phyloP scores from a whole-genome alignment of 2,113 vertebrate genomes.

The Morphnarchus princeps region DNA sequence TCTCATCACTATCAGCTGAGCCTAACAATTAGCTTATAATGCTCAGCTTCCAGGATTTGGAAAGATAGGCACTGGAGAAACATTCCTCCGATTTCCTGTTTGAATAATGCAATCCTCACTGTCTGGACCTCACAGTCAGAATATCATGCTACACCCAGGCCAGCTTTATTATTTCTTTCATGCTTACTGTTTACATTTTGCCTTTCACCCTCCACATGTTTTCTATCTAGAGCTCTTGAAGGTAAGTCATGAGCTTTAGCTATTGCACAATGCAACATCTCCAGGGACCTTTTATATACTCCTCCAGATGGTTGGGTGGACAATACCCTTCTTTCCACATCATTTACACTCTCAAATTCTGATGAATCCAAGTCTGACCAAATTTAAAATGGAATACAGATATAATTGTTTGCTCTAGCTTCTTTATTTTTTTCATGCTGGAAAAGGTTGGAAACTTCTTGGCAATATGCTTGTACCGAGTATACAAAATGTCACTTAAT shows the following conservation, averaged over 20 bases:
- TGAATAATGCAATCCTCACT: background rate
- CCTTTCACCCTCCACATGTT: constrained; percentile 37
- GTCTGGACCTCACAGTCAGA: background rate
- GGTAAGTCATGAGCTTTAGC: background rate
- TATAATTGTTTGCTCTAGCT: background rate
- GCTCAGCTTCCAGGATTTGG: background rate
- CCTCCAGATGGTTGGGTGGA: background rate
- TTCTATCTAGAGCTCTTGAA: constrained; percentile 7
- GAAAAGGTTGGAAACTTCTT: background rate
- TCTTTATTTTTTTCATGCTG: background rate
- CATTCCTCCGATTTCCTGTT: background rate
- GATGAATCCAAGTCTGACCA: background rate
- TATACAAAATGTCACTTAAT: background rate
- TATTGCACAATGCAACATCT: background rate
- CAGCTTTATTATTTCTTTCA: background rate
- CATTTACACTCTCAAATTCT: background rate
- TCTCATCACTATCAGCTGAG: background rate
- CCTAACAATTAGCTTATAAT: background rate
- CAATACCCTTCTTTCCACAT: background rate
- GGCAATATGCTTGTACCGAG: background rate
- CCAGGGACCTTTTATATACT: background rate
- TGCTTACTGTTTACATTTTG: constrained; percentile 27
- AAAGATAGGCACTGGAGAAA: background rate
- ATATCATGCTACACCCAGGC: background rate
- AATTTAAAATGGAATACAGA: background rate